A percentile compares a stretch with the other conserved stretches of the same genome.
Conservation (phyloP, 2,113 vertebrate species). For the Budorcas taxicolor region DNA sequence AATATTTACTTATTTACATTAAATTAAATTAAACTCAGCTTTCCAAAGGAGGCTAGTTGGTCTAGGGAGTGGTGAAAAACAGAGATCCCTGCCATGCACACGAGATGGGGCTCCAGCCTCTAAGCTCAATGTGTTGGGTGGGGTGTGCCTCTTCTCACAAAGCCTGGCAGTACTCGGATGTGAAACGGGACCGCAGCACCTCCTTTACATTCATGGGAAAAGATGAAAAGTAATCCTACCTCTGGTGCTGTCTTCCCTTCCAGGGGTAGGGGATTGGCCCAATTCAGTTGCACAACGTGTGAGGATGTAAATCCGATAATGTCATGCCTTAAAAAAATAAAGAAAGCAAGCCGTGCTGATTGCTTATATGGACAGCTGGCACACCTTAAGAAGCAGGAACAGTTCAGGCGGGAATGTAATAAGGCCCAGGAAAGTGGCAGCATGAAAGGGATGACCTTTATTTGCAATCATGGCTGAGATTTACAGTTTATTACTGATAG, state of each 20-base stretch:
- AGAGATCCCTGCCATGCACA: not conserved
- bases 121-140: not conserved
- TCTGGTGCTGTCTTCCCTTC: conserved; percentile 41
- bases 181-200: conserved; percentile 30
- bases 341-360: conserved; percentile 68
- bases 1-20: not conserved
- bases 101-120: rapidly evolving
- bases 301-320: conserved; percentile 76
- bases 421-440: conserved; percentile 84
- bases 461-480: conserved; percentile 92
- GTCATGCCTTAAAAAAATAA: conserved; percentile 69
- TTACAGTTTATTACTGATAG: conserved; percentile 93
- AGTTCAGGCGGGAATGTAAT: conserved; percentile 82
- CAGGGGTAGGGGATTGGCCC: conserved; percentile 61
- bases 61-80: not conserved
- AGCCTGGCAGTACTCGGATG: not conserved
- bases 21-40: not conserved
- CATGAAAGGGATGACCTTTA: conserved; percentile 89
- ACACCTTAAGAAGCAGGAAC: conserved; percentile 81
- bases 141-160: not conserved
- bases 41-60: not conserved
- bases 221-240: conserved; percentile 65
- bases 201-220: conserved; percentile 55
- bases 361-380: conserved; percentile 78
- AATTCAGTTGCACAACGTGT: conserved; percentile 53